phyloP scores from a whole-genome alignment of 2,797 vertebrate species.

The Malurus leucopterus region DNA sequence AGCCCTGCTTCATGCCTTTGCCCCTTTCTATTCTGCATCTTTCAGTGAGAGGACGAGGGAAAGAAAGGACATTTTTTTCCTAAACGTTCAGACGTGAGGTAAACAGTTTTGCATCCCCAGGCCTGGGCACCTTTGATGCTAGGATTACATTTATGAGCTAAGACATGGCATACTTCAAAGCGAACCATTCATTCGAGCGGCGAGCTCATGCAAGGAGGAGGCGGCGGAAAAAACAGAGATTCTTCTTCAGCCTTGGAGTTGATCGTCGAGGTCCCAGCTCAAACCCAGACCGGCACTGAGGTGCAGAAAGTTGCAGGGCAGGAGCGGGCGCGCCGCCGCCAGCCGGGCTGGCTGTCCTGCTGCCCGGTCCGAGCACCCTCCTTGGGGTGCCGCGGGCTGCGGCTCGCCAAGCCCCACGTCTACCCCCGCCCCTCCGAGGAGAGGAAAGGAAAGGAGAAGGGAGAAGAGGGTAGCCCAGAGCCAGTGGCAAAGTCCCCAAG shows the following conservation, averaged over 20 bases:
- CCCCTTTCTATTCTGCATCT: slow-evolving; percentile 58
- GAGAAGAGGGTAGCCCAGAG: neutral
- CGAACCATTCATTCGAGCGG: slow-evolving; percentile 69
- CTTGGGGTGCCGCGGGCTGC: neutral
- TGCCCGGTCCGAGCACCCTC: neutral
- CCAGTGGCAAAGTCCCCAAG: neutral
- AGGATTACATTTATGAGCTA: slow-evolving; percentile 79
- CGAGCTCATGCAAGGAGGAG: slow-evolving; percentile 21
- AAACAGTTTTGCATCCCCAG: slow-evolving; percentile 74
- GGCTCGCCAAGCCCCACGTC: neutral
- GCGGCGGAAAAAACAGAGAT: slow-evolving; percentile 12
- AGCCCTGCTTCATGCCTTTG: slow-evolving; percentile 37
- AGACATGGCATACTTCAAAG: slow-evolving; percentile 81
- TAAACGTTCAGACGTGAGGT: slow-evolving; percentile 65
- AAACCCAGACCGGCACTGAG: fast-evolving
- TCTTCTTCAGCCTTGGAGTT: neutral
- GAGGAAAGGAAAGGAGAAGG: neutral
- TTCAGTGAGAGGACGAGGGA: slow-evolving; percentile 45
- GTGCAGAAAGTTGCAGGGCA: neutral
- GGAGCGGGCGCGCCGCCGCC: neutral
- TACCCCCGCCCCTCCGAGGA: neutral
- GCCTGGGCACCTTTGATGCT: slow-evolving; percentile 74
- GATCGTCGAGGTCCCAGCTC: neutral
- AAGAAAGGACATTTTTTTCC: slow-evolving; percentile 70
- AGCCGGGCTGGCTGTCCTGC: neutral